phyloP scores from a whole-genome alignment of 2,113 vertebrate genomes.

The Archilochus colubris region DNA sequence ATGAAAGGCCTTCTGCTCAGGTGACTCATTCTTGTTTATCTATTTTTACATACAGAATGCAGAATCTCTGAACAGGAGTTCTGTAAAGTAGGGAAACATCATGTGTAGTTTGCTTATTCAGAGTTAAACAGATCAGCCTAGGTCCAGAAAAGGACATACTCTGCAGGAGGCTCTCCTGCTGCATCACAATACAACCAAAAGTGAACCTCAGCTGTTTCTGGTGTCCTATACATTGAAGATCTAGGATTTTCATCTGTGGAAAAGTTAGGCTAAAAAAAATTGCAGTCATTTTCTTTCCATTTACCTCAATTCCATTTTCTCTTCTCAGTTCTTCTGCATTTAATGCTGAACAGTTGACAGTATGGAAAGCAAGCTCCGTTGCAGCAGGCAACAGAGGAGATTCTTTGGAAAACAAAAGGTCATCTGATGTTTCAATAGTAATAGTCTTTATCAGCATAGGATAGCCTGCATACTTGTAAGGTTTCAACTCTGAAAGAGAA shows the following conservation, averaged over 20 bases:
- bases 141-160: background rate
- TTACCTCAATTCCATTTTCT: conserved; percentile 94
- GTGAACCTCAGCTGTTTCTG: background rate
- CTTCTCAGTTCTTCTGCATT: conserved; percentile 96
- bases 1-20: background rate
- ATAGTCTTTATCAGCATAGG: conserved; percentile 99
- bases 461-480: conserved; percentile 98
- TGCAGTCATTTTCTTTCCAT: background rate
- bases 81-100: background rate
- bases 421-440: conserved; percentile 93
- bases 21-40: background rate
- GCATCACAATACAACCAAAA: background rate
- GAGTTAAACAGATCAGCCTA: background rate
- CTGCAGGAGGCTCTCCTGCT: background rate
- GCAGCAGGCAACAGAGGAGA: conserved; percentile 92
- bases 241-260: background rate
- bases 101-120: background rate
- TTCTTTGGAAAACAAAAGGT: conserved; percentile 93
- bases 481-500: conserved; percentile 88
- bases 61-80: background rate
- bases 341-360: conserved; percentile 95
- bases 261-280: background rate
- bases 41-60: background rate
- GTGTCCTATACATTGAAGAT: background rate
- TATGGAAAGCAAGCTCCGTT: conserved; percentile 93